phyloP scores from a whole-genome alignment of 2,888 invertebrate species.

The Pasiphila rectangulata region DNA sequence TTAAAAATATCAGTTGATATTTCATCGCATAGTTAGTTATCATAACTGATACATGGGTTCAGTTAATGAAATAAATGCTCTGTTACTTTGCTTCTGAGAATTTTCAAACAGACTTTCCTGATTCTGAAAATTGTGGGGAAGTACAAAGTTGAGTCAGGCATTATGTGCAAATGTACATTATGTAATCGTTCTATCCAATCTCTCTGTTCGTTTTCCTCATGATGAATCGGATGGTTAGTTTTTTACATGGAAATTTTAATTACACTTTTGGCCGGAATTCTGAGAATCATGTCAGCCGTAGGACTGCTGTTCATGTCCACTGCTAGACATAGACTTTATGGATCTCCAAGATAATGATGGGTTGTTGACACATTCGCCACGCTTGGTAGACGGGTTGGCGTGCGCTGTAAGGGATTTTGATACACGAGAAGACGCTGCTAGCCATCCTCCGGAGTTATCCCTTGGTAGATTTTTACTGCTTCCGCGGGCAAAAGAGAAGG shows the following conservation, averaged over 20 bases:
- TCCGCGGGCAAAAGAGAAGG: too few relatives aligned
- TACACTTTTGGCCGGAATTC: neutral
- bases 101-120: slow-evolving; percentile 31
- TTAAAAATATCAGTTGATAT: too few relatives aligned
- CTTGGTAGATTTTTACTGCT: too few relatives aligned
- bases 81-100: slow-evolving; percentile 30
- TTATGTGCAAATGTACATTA: slow-evolving; percentile 2
- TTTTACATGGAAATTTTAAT: slow-evolving; percentile 5
- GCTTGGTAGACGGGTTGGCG: too few relatives aligned
- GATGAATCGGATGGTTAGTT: neutral
- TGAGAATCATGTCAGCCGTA: neutral
- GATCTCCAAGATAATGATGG: too few relatives aligned
- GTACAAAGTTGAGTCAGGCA: slow-evolving; percentile 23
- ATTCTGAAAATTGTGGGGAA: slow-evolving; percentile 37
- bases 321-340: too few relatives aligned
- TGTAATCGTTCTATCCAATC: slow-evolving; percentile 7
- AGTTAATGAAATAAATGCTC: neutral
- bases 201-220: slow-evolving; percentile 13
- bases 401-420: too few relatives aligned
- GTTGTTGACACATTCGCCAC: too few relatives aligned
- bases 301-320: neutral
- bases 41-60: too few relatives aligned
- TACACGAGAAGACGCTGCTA: too few relatives aligned
- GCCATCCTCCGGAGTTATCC: too few relatives aligned
- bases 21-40: too few relatives aligned